Base-by-base conservation (phyloP, 2,888 invertebrate species). In the Rugalucina vietnamica region DNA sequence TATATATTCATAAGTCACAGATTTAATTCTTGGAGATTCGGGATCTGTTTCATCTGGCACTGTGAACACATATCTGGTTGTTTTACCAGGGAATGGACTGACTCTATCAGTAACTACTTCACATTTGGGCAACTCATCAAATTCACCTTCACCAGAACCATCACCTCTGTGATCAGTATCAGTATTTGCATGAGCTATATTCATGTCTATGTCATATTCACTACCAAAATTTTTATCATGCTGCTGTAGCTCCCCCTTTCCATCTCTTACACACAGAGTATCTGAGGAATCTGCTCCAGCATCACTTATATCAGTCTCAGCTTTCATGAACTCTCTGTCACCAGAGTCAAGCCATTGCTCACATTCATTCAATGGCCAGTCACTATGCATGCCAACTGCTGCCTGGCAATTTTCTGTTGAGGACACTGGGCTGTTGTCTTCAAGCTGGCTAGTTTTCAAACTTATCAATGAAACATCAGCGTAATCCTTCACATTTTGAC, bases 1-100 rank as follows among this genome's bases (percentile, higher is more conserved):
- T 1, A 85, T 65, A 82, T 87, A 87, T 29, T 87, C 87, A 76
- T 87, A 87, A 54, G 87, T 87, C 4, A 87, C 83, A 74, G 85
- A 76, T 37, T 87, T 87, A 8, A 87, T 87, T 14, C 81, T 85
- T 12, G 87, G 85, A 39, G 83, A 85, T 54, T 84, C 87, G 18
- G 82, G 39, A 69, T 85, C 87, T 10, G 85, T 81, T 49, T 83
- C 85, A 71, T 87, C 87, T 65, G 80, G 77, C 8, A 83, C 49
- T 0, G 77, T 76, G 69, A 74, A 85, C 4, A 85, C 81, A 49
- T 87, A 87, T 14, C 60, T 81, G 14, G 83, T 83, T 24, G 84
- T 37, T 39, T 79, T 78, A 10, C 73, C 81, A 27, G 65, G 21
- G 29, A 34, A 12, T 21, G 34, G 2, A 24, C 34, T 34, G 1